Evolutionary conservation across 1,140 invertebrate genomes (phyloP).

Genomic region (Papilio aristodemus): DNA sequence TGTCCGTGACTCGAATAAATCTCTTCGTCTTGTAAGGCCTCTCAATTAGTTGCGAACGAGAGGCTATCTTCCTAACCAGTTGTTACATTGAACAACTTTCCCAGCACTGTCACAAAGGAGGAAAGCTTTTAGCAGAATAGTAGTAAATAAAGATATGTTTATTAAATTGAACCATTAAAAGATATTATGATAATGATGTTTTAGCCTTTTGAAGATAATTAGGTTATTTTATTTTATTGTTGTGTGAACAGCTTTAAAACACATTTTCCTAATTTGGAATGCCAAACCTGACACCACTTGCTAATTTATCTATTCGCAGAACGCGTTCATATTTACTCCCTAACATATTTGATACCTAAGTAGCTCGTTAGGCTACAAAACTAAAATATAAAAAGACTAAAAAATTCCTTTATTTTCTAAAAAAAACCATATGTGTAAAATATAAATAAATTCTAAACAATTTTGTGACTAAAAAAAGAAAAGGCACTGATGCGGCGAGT

Average conservation of each 20-base stretch:
- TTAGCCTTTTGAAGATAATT: background rate
- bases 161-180: too few relatives aligned
- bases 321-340: too few relatives aligned
- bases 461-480: background rate
- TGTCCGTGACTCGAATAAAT: constrained; percentile 10
- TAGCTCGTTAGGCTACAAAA: background rate
- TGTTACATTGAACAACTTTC: constrained; percentile 7
- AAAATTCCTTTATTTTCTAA: background rate
- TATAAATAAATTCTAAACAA: background rate
- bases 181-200: background rate
- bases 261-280: too few relatives aligned
- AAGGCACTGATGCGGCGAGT: background rate
- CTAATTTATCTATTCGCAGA: too few relatives aligned
- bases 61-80: constrained; percentile 4
- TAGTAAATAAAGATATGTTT: too few relatives aligned
- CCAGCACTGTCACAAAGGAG: background rate
- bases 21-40: constrained; percentile 2
- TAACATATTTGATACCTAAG: background rate
- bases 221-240: too few relatives aligned
- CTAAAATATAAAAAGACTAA: background rate
- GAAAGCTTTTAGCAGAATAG: background rate
- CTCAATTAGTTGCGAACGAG: constrained; percentile 9
- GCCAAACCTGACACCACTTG: too few relatives aligned
- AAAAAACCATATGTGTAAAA: background rate
- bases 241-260: too few relatives aligned